Evolutionary conservation across 1,140 invertebrate species (phyloP), one percentile per base, ranked within the genome.

Genomic region (Tetranychus urticae): DNA sequence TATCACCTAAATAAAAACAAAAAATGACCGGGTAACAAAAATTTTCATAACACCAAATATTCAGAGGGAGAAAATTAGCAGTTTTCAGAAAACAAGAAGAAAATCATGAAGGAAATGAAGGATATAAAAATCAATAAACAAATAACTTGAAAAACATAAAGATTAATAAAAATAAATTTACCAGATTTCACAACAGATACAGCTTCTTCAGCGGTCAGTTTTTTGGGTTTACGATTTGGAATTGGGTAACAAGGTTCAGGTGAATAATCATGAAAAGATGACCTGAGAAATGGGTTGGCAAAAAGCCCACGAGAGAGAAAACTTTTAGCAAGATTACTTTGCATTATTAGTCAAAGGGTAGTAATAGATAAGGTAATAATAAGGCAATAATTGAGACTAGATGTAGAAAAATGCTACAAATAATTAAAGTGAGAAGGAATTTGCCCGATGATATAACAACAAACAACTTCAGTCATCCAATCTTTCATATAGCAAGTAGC

Each of bases 1-100:
- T 79, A 66, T 87, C 78, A 67, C 83, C 88, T 89, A 42, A 2
- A 59, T 13, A 35, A 12, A 34, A 12, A 57, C 8, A 57, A 37
- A 36, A 10, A 47, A 3, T 47, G 23, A 47, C 13, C 23, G 13
- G 2, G 23, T 14, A 14, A 14, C 13, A 8, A 47, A 14, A 12
- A 47, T 47, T 3, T 47, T n/a, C 13, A 47, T 3, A 3, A 47
- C 3, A 47, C 3, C 23, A 3, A 14, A 14, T 12, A 47, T 14
- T 47, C 46, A 47, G 13, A 2, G 3, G 13, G 12, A 47, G 45
- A 47, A 47, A 14, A 14, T 3, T n/a, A 8, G 46, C 46, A 14
- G 46, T 14, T 47, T 47, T 47, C 7, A 14, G 46, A 14, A 14
- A 14, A 47, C 46, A 14, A 14, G 7, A 14, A 14, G 1, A 3